Evolutionary conservation across 2,797 vertebrate genomes (phyloP).

Genomic region (Coregonus sp.): DNA sequence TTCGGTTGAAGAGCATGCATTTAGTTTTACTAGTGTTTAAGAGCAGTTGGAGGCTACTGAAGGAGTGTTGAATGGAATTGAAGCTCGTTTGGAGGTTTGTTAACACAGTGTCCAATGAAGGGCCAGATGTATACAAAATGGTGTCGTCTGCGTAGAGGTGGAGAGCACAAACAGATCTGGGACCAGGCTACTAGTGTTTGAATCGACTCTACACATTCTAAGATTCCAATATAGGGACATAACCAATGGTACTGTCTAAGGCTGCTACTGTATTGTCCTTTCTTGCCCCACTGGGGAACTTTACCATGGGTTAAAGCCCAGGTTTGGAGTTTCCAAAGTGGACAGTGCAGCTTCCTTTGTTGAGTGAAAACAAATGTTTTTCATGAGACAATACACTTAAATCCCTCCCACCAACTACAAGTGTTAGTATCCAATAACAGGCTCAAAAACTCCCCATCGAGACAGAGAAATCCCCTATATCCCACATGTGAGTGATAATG

Average conservation of each 20-base stretch:
- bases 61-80: too few species aligned
- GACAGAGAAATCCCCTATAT: slow-evolving; percentile 54
- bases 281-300: slow-evolving; percentile 32
- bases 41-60: too few species aligned
- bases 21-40: too few species aligned
- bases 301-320: slow-evolving; percentile 29
- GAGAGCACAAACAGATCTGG: not conserved
- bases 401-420: not conserved
- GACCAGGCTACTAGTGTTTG: not conserved
- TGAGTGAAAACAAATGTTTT: slow-evolving; percentile 33
- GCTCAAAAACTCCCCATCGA: slow-evolving; percentile 52
- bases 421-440: not conserved
- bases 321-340: slow-evolving; percentile 21
- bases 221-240: not conserved
- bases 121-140: too few species aligned
- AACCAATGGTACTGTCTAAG: not conserved
- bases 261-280: not conserved
- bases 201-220: not conserved
- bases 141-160: too few species aligned
- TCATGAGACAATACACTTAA: slow-evolving; percentile 10
- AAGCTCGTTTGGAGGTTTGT: too few species aligned
- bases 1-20: too few species aligned
- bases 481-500: slow-evolving; percentile 30
- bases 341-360: slow-evolving; percentile 33
- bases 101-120: too few species aligned